Evolutionary conservation across 2,888 invertebrate genomes (phyloP), one percentile per base, ranked within the genome.

Genomic region (Eugnorisma glareosa): DNA sequence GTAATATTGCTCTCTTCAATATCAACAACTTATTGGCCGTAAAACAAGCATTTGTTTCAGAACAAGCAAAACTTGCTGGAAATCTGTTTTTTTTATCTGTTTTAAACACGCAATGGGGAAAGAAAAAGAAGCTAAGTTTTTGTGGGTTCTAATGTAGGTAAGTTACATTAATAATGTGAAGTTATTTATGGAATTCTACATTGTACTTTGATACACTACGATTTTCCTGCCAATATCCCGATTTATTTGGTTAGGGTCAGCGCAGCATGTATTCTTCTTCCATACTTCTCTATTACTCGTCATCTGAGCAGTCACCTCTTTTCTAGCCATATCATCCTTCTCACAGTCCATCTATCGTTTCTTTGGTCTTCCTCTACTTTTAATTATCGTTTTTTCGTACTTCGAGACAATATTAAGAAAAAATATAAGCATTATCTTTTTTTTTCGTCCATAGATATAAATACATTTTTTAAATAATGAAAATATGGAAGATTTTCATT

Each of bases 11-110:
- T 57, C 35, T 73, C 35, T 82, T 78, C 28, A 77, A 67, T 78
- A 70, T 63, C 63, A 73, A 78, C 67, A 77, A 73, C 43, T 73
- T 81, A 70, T 82, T 67, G 67, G 13, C 1, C 73, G 18, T 77
- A 77, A 81, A 81, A 82, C 40, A 35, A 67, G 35, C 66, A 15
- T 48, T 28, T n/a, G 13, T 67, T 82, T n/a, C 54, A 1, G 54
- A 67, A 71, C 2, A 37, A 8, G 51, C 61, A 57, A 63, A 81
- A 67, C 8, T 61, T 66, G 43, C n/a, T 7, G 54, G 18, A 73
- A 73, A n/a, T n/a, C n/a, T n/a, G n/a, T n/a, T n/a, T n/a, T 73
- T 48, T 48, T 37, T 73, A 82, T 67, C 31, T 57, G 57, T 71
- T 64, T 54, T 57, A 31, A 76, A 48, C 81, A 82, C 63, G 81